These are phyloP conservation scores for Menura novaehollandiae DNA, from an alignment of 2,113 vertebrate species.

Conservation along the genomic window DNA sequence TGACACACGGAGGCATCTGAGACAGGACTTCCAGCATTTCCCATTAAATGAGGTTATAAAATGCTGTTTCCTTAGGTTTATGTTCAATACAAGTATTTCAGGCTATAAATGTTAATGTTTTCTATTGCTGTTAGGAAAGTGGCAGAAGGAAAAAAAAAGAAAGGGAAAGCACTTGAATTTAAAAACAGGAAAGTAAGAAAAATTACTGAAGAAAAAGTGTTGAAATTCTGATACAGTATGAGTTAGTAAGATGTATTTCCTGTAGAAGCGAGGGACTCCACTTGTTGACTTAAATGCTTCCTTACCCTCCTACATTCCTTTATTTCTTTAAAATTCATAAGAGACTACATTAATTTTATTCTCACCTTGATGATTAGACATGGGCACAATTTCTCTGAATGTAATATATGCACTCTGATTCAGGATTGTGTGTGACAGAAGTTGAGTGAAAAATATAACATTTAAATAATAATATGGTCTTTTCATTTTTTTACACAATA, in stretches of 20 bases:
- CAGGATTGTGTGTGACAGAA: not conserved
- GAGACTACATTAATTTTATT: not conserved
- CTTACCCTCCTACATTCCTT: not conserved
- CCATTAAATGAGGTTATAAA: not conserved
- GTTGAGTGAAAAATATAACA: not conserved
- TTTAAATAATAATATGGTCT: not conserved
- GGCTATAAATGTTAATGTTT: not conserved
- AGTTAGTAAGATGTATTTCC: rapidly evolving
- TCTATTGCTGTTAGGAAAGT: not conserved
- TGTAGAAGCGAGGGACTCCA: not conserved
- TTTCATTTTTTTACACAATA: not conserved
- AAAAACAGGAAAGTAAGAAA: not conserved
- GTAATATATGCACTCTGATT: not conserved
- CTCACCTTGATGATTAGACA: not conserved
- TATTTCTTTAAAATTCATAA: not conserved
- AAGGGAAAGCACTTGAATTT: not conserved
- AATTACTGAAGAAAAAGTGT: not conserved
- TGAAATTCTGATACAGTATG: not conserved
- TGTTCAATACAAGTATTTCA: not conserved
- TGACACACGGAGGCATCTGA: rapidly evolving
- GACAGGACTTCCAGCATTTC: not conserved
- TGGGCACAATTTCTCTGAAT: not conserved
- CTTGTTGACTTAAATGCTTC: not conserved
- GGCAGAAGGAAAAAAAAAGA: not conserved
- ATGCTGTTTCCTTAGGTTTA: not conserved